These are phyloP conservation scores for Varanus salvator DNA, from an alignment of 2,113 vertebrate genomes.

Conservation along the genomic window DNA sequence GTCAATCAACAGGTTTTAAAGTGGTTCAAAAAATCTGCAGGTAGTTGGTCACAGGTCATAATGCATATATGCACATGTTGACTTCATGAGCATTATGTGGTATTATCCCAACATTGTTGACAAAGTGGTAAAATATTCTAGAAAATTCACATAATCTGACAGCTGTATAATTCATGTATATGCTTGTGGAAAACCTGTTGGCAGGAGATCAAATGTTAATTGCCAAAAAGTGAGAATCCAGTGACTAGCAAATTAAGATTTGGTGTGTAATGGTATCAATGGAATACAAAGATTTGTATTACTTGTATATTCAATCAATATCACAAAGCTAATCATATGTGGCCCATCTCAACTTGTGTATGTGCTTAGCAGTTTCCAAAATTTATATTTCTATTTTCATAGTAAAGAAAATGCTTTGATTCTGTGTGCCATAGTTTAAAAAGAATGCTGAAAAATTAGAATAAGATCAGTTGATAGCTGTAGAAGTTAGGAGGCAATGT, in stretches of 20 bases:
- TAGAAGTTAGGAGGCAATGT: not conserved
- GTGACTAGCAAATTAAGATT: not conserved
- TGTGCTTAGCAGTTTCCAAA: not conserved
- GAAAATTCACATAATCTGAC: too few species aligned
- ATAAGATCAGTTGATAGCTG: not conserved
- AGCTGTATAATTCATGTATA: too few species aligned
- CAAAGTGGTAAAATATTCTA: too few species aligned
- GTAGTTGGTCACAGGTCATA: too few species aligned
- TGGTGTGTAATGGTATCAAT: not conserved
- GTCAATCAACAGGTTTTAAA: too few species aligned
- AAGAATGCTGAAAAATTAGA: not conserved
- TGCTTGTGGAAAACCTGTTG: too few species aligned
- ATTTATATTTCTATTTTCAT: not conserved
- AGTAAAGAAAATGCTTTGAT: not conserved
- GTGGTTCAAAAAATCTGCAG: too few species aligned
- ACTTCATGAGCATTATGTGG: too few species aligned
- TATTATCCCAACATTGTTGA: too few species aligned
- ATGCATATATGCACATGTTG: too few species aligned
- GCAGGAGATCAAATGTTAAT: not conserved
- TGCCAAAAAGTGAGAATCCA: not conserved
- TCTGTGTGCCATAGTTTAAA: not conserved
- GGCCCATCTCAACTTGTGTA: too few species aligned
- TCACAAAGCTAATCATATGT: not conserved
- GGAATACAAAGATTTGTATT: not conserved
- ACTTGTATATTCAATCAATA: not conserved